Evolutionary conservation across 1,140 invertebrate genomes (phyloP).

Genomic region (Lasaia peninsularis): DNA sequence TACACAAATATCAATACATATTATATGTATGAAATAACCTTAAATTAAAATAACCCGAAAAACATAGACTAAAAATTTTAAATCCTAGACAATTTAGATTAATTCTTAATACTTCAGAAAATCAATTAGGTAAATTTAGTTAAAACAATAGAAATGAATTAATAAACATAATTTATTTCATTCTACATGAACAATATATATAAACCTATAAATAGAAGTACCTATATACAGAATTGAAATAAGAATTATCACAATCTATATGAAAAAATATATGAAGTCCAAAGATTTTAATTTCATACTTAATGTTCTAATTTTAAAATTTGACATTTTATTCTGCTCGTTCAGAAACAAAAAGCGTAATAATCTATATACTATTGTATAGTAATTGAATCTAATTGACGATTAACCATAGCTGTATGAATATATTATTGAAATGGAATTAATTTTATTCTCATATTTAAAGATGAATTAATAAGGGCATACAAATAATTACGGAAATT

Average conservation of each 20-base stretch:
- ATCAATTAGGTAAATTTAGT: not conserved
- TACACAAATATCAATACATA: no score
- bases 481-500: no score
- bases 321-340: not conserved
- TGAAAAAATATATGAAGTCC: not conserved
- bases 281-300: not conserved
- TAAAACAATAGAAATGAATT: not conserved
- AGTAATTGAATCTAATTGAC: no score
- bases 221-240: not conserved
- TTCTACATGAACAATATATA: constrained; percentile 1
- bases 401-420: no score
- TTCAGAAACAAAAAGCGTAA: not conserved
- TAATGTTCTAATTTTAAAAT: not conserved
- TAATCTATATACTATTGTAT: not conserved
- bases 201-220: not conserved
- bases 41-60: no score
- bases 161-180: not conserved
- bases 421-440: no score
- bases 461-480: no score
- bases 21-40: no score
- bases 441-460: no score
- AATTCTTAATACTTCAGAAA: not conserved
- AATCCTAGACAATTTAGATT: not conserved
- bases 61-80: no score
- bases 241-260: not conserved